These are phyloP conservation scores for Sebastes fasciatus DNA, from an alignment of 2,113 vertebrate genomes.

Conservation along the genomic window DNA sequence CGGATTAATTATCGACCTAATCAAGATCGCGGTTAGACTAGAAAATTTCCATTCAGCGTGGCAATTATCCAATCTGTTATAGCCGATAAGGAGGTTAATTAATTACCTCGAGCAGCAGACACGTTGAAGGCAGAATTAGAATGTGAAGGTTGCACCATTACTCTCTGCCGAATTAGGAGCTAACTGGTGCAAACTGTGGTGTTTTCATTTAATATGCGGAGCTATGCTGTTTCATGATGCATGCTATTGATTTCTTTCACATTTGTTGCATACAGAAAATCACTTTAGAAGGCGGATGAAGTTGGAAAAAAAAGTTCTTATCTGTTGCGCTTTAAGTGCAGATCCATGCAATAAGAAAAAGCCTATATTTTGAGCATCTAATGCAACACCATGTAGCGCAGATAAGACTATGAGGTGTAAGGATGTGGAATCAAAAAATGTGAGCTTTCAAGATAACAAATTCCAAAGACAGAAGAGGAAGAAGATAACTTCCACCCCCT, in stretches of 20 bases:
- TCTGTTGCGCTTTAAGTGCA: neutral
- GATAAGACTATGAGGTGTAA: slow-evolving; percentile 2
- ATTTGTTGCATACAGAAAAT: neutral
- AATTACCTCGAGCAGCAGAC: slow-evolving; percentile 59
- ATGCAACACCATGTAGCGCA: neutral
- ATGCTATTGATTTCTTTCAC: slow-evolving; percentile 6
- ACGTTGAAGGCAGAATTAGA: slow-evolving; percentile 45
- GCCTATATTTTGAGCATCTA: neutral
- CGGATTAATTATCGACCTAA: slow-evolving; percentile 72
- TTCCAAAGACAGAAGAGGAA: neutral
- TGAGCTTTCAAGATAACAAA: neutral
- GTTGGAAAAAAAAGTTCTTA: slow-evolving; percentile 7
- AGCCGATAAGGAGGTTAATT: slow-evolving; percentile 71
- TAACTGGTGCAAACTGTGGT: slow-evolving; percentile 1
- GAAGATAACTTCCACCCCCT: neutral
- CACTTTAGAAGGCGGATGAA: slow-evolving; percentile 1
- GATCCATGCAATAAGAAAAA: neutral
- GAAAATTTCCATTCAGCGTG: slow-evolving; percentile 60
- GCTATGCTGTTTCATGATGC: slow-evolving; percentile 3
- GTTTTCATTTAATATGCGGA: neutral
- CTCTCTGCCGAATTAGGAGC: slow-evolving; percentile 47
- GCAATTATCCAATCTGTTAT: slow-evolving; percentile 74
- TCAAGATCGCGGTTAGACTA: slow-evolving; percentile 65
- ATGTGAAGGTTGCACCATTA: slow-evolving; percentile 54
- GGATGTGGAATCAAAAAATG: slow-evolving; percentile 9